Base-by-base conservation (phyloP, 2,888 invertebrate genomes). In the Cryptosula pallasiana region DNA sequence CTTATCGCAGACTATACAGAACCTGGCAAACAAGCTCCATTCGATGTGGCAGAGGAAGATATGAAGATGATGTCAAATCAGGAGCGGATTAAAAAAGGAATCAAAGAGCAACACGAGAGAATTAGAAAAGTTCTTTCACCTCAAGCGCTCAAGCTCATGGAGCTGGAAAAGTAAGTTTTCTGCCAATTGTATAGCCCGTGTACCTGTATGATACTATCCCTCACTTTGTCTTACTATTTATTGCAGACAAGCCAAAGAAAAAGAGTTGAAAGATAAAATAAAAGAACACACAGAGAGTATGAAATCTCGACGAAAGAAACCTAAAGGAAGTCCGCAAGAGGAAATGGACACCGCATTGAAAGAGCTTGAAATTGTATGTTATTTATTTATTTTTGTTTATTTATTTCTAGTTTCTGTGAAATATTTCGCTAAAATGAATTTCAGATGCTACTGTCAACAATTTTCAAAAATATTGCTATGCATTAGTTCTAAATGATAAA, bases 91-190 rank as follows among this genome's bases (percentile, higher is more conserved):
- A 81, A 81, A 80, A 77, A 77, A 73, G 80, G 78, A 73, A 76
- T 80, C n/a, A 78, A 78, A 72, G 76, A 75, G 71, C 79, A 80
- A 32, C 79, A 81, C 75, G 81, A 81, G 74, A 78, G 77, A 72
- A 75, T 80, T 5, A 71, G 79, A 35, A 73, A 79, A 69, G 72
- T 75, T 1, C 45, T 82, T 71, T 82, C 82, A 45, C 83, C 82
- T 16, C 76, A 75, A 34, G 77, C 79, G 2, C 76, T 77, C 73
- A 77, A 77, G 70, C 76, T 76, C 73, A 76, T 81, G 71, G 82
- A 82, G 72, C 79, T 80, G 73, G 82, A 81, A 75, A 82, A 81
- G 83, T 83, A 75, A 73, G 78, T 74, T n/a, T n/a, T n/a, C n/a
- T n/a, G n/a, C n/a, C n/a, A n/a, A n/a, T n/a, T n/a, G n/a, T n/a